Evolutionary conservation across 2,797 vertebrate species (phyloP).

Genomic region (Neostethus bicornis): DNA sequence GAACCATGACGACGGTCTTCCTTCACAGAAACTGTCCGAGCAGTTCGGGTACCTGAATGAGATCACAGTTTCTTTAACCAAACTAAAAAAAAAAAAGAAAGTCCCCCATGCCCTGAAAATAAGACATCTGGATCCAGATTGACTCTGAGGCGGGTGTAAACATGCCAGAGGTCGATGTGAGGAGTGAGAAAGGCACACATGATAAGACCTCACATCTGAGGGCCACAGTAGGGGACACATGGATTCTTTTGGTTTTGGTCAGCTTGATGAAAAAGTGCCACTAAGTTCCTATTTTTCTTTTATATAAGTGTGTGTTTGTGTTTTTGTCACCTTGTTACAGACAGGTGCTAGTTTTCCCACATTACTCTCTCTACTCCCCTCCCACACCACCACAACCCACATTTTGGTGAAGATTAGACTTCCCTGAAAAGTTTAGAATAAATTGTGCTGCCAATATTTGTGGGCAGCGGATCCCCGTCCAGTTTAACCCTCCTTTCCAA

Average conservation of each 20-base stretch:
- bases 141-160: slow-evolving; percentile 74
- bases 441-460: slow-evolving; percentile 28
- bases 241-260: slow-evolving; percentile 78
- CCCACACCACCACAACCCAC: not conserved
- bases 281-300: slow-evolving; percentile 34
- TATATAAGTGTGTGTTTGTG: no score
- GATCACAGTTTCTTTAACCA: slow-evolving; percentile 79
- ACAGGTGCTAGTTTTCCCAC: slow-evolving; percentile 14
- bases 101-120: slow-evolving; percentile 14
- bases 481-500: slow-evolving; percentile 35
- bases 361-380: no score
- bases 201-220: slow-evolving; percentile 79
- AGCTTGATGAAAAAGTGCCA: slow-evolving; percentile 76
- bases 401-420: slow-evolving; percentile 38
- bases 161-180: slow-evolving; percentile 75
- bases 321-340: not conserved
- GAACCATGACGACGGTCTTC: slow-evolving; percentile 42
- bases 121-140: slow-evolving; percentile 45
- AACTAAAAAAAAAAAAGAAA: no score
- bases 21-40: slow-evolving; percentile 71
- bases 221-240: slow-evolving; percentile 44
- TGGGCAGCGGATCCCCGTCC: slow-evolving; percentile 33
- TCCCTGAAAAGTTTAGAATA: slow-evolving; percentile 49
- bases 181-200: slow-evolving; percentile 85
- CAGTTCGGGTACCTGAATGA: slow-evolving; percentile 78